Evolutionary conservation across 2,113 vertebrate species (phyloP).

Genomic region (Paradoxurus hermaphroditus): DNA sequence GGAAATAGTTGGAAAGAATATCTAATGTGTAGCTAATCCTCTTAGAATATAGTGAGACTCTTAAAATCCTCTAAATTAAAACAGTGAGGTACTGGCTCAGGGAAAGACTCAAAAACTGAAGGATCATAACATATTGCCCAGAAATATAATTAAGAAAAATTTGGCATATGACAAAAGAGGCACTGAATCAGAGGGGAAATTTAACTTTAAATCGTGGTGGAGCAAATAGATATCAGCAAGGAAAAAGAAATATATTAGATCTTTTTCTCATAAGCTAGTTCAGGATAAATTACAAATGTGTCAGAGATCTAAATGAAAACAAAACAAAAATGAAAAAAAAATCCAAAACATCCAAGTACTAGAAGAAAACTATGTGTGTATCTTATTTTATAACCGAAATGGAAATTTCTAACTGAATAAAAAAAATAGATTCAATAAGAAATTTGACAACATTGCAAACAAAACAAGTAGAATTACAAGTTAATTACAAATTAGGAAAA

Average conservation of each 20-base stretch:
- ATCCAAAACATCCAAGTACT: background rate
- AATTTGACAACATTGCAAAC: background rate
- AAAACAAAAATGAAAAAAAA: background rate
- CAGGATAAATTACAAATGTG: background rate
- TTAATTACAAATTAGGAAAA: background rate
- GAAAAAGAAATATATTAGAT: background rate
- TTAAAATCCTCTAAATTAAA: slow-evolving; percentile 15
- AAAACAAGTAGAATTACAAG: background rate
- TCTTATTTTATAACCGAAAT: background rate
- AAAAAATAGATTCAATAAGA: background rate
- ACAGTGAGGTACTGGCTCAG: background rate
- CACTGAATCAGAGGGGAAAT: background rate
- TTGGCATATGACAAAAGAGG: background rate
- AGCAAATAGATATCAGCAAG: background rate
- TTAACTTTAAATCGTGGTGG: background rate
- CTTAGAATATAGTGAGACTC: background rate
- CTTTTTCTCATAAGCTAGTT: background rate
- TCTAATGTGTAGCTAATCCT: background rate
- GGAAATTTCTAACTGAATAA: background rate
- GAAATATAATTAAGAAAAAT: background rate
- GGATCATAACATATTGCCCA: background rate
- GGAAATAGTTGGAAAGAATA: slow-evolving; percentile 34
- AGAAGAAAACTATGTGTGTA: background rate
- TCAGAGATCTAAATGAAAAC: background rate
- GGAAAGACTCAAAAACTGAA: background rate